These are phyloP conservation scores for Varecia variegata DNA, from an alignment of 2,797 vertebrate species.

Conservation along the genomic window DNA sequence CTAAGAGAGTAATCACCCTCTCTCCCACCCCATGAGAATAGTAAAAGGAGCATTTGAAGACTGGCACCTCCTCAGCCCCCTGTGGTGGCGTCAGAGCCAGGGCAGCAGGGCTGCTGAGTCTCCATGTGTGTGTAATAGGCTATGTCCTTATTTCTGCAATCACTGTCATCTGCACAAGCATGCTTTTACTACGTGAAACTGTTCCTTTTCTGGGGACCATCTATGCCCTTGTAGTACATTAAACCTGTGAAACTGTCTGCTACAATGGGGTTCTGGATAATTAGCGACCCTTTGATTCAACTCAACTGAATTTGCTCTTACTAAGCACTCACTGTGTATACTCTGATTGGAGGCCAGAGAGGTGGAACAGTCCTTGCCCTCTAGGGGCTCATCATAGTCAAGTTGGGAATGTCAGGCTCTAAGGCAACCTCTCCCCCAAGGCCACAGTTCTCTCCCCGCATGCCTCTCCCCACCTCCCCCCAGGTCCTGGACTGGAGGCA, in stretches of 20 bases:
- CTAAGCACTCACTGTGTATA: not conserved
- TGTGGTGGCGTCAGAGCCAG: not conserved
- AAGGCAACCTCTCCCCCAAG: not conserved
- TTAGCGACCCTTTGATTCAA: not conserved
- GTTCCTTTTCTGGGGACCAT: not conserved
- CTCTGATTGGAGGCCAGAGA: not conserved
- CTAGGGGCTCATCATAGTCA: not conserved
- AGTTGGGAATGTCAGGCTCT: not conserved
- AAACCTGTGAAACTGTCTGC: not conserved
- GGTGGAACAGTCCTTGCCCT: not conserved
- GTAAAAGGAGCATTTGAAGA: conserved; percentile 1
- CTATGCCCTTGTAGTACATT: not conserved
- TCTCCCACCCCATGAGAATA: not conserved
- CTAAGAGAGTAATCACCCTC: not conserved
- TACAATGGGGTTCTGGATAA: not conserved
- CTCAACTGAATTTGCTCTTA: not conserved
- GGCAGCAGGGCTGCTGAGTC: not conserved
- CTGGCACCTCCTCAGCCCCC: not conserved
- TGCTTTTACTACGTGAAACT: not conserved
- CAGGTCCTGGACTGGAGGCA: not conserved
- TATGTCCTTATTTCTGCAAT: not conserved
- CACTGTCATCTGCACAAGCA: not conserved
- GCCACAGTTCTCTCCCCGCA: not conserved
- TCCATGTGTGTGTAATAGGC: not conserved
- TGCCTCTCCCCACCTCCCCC: not conserved